These are phyloP conservation scores for Lithosia quadra DNA, from an alignment of 2,888 invertebrate species.

Conservation along the genomic window DNA sequence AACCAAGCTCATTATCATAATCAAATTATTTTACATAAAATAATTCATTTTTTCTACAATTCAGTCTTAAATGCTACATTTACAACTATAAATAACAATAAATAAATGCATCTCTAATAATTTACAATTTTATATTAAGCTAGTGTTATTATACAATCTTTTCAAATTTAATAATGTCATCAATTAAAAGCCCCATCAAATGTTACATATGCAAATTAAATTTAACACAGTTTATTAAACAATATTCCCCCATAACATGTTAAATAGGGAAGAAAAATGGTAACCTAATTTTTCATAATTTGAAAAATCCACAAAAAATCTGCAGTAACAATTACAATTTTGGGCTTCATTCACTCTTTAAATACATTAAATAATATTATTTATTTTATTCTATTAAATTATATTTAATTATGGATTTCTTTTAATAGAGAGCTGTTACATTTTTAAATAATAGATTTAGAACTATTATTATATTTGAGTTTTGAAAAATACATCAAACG, in stretches of 20 bases:
- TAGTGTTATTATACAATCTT: slow-evolving; percentile 52
- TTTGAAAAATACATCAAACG: background rate
- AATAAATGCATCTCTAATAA: slow-evolving; percentile 74
- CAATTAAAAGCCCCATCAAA: background rate
- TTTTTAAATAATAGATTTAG: background rate
- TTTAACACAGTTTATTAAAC: background rate
- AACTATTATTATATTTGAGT: background rate
- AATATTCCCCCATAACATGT: background rate
- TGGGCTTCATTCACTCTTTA: background rate
- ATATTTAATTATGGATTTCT: slow-evolving; percentile 6
- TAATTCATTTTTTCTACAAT: slow-evolving; percentile 50
- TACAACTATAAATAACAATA: slow-evolving; percentile 64
- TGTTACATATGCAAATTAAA: background rate
- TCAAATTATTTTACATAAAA: slow-evolving; percentile 40
- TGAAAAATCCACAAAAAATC: background rate
- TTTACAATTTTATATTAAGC: slow-evolving; percentile 61
- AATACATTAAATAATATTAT: background rate
- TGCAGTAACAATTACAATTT: background rate
- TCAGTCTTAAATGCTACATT: slow-evolving; percentile 69
- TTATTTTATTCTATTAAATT: background rate
- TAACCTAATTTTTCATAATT: slow-evolving; percentile 1
- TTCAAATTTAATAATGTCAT: background rate
- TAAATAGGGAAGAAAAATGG: background rate
- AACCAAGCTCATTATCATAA: slow-evolving; percentile 27
- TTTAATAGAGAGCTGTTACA: slow-evolving; percentile 42